phyloP scores from a whole-genome alignment of 2,797 vertebrate genomes.

The Phoeniculus purpureus region DNA sequence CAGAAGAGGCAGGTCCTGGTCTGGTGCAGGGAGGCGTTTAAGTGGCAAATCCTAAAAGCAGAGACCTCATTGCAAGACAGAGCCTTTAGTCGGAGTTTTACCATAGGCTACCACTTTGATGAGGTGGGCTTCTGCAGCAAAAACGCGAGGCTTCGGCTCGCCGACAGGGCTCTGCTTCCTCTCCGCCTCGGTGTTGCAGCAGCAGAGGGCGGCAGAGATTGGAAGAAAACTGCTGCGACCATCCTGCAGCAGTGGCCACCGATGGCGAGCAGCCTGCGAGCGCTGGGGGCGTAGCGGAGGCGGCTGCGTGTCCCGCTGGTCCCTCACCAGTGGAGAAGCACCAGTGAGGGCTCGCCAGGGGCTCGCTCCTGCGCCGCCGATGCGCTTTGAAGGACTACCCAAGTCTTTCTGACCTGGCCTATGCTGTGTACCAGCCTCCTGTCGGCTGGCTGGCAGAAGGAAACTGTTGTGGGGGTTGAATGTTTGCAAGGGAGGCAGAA shows the following conservation, averaged over 20 bases:
- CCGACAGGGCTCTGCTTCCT: background rate
- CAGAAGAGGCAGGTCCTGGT: background rate
- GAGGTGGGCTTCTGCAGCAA: background rate
- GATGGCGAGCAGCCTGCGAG: background rate
- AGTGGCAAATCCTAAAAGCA: background rate
- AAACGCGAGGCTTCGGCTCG: fast-evolving
- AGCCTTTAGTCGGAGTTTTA: background rate
- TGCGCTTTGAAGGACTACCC: fast-evolving
- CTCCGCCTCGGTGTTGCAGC: background rate
- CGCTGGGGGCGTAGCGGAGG: background rate
- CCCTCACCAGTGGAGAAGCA: fast-evolving
- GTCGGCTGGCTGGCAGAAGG: background rate
- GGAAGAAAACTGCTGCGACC: background rate
- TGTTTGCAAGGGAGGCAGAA: background rate
- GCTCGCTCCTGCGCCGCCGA: fast-evolving
- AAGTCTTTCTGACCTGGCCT: background rate
- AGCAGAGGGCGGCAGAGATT: constrained; percentile 76
- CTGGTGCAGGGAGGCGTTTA: background rate
- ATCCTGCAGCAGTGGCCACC: background rate
- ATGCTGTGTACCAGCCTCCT: background rate
- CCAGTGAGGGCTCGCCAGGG: fast-evolving
- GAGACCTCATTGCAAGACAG: background rate
- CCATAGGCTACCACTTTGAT: background rate
- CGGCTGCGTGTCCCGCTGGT: fast-evolving
- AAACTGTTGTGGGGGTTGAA: fast-evolving